Conservation (phyloP, 2,113 vertebrate genomes). For the Brachyhypopomus gauderio region DNA sequence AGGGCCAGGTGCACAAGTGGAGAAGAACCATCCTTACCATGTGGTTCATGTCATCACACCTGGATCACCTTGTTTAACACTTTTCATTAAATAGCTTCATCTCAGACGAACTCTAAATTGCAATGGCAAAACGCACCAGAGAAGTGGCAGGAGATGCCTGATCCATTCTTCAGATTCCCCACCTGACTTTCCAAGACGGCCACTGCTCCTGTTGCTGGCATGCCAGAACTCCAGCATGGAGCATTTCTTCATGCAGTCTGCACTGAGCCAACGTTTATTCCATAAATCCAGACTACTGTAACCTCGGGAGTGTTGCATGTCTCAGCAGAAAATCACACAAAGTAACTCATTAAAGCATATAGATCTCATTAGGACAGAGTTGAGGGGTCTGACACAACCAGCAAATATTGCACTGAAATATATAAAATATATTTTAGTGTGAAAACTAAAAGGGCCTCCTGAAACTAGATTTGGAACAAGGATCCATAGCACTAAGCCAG, state of each 20-base stretch:
- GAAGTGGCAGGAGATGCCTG: neutral
- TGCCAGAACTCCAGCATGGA: conserved; percentile 2
- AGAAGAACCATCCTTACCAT: neutral
- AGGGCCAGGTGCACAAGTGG: neutral
- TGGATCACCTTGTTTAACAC: neutral
- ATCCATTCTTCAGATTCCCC: conserved; percentile 40
- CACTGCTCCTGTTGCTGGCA: conserved; percentile 30
- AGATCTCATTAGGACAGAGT: neutral
- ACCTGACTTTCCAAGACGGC: conserved; percentile 33
- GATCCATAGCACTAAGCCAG: no score
- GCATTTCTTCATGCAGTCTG: conserved; percentile 37
- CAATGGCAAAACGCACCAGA: neutral
- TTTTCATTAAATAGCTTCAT: neutral
- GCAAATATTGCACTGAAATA: neutral
- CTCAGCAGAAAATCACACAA: no score
- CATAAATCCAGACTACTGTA: neutral
- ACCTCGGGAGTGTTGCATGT: neutral
- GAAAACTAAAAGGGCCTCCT: neutral
- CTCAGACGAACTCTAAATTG: neutral
- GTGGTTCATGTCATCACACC: neutral
- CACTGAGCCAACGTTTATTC: conserved; percentile 13
- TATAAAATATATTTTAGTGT: no score
- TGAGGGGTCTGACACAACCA: neutral
- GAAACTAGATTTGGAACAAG: neutral
- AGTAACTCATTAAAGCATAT: neutral